Evolutionary conservation across 1,140 invertebrate species (phyloP).

Genomic region (Neotoxoptera formosana): DNA sequence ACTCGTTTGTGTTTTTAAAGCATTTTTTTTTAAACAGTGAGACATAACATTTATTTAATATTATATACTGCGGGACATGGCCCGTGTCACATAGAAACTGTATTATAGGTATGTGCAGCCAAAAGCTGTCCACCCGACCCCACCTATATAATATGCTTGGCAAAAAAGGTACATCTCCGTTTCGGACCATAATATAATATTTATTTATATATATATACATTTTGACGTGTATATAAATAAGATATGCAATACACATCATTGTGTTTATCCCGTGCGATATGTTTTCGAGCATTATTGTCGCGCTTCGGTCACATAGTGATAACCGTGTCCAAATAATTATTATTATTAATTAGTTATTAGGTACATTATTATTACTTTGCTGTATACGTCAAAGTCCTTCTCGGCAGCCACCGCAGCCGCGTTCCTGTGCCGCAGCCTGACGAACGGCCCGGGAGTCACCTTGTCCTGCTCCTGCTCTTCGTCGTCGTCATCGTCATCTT

Average conservation of each 20-base stretch:
- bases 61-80: not conserved
- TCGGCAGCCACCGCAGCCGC: not conserved
- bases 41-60: not conserved
- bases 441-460: not conserved
- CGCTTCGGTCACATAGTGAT: not conserved
- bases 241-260: not conserved
- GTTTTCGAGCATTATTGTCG: too few species aligned
- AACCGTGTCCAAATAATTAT: not conserved
- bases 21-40: not conserved
- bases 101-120: too few species aligned
- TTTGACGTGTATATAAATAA: not conserved
- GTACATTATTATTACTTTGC: constrained; percentile 5
- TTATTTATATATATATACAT: not conserved
- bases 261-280: too few species aligned
- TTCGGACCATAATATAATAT: not conserved
- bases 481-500: not conserved
- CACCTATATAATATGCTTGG: not conserved
- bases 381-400: not conserved
- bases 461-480: not conserved
- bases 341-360: not conserved
- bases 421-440: constrained; percentile 37
- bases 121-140: too few species aligned
- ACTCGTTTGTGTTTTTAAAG: not conserved
- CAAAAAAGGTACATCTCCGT: not conserved
- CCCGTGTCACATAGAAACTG: not conserved